Evolutionary conservation across 2,797 vertebrate species (phyloP), one percentile per base, ranked within the genome.

Genomic region (Anabacerthia variegaticeps): DNA sequence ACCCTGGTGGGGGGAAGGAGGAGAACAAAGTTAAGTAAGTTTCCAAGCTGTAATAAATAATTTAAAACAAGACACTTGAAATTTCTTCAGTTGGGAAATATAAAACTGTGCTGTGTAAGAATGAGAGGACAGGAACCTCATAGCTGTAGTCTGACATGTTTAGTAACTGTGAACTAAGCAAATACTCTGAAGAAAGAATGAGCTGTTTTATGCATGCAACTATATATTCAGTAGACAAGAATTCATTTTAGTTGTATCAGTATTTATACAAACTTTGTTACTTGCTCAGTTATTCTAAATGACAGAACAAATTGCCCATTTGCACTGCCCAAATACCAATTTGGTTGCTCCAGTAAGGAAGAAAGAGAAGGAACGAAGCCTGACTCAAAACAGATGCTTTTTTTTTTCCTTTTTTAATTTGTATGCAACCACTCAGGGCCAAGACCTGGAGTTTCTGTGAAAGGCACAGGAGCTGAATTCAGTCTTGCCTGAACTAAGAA

Each of bases 1-100:
- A 85, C 99, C 99, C 99, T 99, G 26, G 48, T 3, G 34, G 11
- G n/a, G 14, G 55, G 9, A 62, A 93, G 32, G 18, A 71, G 34
- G 82, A 86, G 83, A 52, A 58, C 9, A 20, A 34, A 88, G 5
- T 63, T 89, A 71, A 54, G 14, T 44, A 16, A 41, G 3, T 51
- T 87, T 91, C 39, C 56, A 73, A 74, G 36, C 27, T 34, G 2
- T 19, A 92, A 34, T 58, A 88, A 68, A 65, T 41, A 11, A 34
- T 58, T 78, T 80, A 32, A 74, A 88, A 67, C 17, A 84, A 67
- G 37, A 34, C 13, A 65, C 20, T 27, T 73, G 17, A 37, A 32
- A 71, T 66, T 58, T 63, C 34, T 80, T 83, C 59, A 54, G 3
- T 2, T 36, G 58, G 11, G 32, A 74, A 85, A 79, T n/a, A 52